A percentile compares a stretch with the other conserved stretches of the same genome.
Evolutionary conservation across 2,113 vertebrate species (phyloP).

Genomic region (Pomatostomus ruficeps): DNA sequence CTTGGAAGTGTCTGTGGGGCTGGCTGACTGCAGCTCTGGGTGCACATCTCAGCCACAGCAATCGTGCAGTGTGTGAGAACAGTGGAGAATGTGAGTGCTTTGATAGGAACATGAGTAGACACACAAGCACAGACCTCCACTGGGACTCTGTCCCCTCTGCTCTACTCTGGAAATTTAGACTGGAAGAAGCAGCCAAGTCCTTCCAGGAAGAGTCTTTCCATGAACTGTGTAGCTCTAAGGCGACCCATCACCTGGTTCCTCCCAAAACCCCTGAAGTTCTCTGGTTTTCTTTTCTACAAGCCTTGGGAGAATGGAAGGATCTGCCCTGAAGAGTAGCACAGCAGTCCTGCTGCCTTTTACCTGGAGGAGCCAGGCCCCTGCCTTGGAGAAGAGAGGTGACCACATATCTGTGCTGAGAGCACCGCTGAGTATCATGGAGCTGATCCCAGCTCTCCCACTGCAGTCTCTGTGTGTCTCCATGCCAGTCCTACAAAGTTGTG

Average conservation of each 20-base stretch:
- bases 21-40: background rate
- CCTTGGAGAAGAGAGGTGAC: background rate
- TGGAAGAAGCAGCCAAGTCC: background rate
- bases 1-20: fast-evolving
- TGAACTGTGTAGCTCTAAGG: background rate
- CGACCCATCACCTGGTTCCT: background rate
- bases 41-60: background rate
- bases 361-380: background rate
- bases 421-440: background rate
- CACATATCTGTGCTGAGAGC: background rate
- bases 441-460: background rate
- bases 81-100: background rate
- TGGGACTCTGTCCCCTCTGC: background rate
- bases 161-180: background rate
- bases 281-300: background rate
- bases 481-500: background rate
- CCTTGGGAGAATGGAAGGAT: background rate
- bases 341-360: background rate
- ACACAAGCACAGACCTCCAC: background rate
- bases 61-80: background rate
- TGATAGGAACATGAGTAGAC: background rate
- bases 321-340: background rate
- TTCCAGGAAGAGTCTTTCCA: background rate
- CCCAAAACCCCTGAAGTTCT: background rate
- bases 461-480: background rate